Conservation (phyloP, 2,113 vertebrate genomes). For the Mixornis gularis region DNA sequence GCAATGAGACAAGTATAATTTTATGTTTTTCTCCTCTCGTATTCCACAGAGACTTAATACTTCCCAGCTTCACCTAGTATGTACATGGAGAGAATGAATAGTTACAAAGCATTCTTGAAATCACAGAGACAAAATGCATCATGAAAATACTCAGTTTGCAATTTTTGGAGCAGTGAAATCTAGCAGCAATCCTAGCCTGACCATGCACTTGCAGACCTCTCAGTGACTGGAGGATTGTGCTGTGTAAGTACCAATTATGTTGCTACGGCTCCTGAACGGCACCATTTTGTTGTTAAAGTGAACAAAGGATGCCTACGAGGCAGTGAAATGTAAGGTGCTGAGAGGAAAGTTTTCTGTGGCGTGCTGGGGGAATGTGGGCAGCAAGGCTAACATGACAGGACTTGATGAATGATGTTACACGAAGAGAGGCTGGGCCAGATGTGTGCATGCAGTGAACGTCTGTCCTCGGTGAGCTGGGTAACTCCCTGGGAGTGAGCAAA, state of each 20-base stretch:
- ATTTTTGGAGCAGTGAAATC: neutral
- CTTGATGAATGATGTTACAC: slow-evolving; percentile 40
- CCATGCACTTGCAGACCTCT: neutral
- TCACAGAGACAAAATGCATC: neutral
- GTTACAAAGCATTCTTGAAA: slow-evolving; percentile 10
- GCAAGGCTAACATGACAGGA: neutral
- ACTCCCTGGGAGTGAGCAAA: neutral
- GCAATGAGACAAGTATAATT: neutral
- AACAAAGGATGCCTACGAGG: neutral
- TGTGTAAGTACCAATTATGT: neutral
- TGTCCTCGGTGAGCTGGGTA: neutral
- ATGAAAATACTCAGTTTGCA: neutral
- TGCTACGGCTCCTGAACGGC: neutral
- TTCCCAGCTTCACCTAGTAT: neutral
- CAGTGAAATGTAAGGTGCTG: slow-evolving; percentile 48
- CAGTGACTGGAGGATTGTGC: neutral
- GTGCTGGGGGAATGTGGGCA: neutral
- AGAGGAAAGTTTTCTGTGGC: slow-evolving; percentile 51
- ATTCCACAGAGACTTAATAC: neutral
- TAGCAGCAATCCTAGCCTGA: neutral
- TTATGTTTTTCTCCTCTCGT: neutral
- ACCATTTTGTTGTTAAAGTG: slow-evolving; percentile 31
- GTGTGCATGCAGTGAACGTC: neutral
- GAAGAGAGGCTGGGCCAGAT: slow-evolving; percentile 35
- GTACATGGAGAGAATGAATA: neutral